These are phyloP conservation scores for Gadus chalcogrammus DNA, from an alignment of 2,113 vertebrate species.

Conservation along the genomic window DNA sequence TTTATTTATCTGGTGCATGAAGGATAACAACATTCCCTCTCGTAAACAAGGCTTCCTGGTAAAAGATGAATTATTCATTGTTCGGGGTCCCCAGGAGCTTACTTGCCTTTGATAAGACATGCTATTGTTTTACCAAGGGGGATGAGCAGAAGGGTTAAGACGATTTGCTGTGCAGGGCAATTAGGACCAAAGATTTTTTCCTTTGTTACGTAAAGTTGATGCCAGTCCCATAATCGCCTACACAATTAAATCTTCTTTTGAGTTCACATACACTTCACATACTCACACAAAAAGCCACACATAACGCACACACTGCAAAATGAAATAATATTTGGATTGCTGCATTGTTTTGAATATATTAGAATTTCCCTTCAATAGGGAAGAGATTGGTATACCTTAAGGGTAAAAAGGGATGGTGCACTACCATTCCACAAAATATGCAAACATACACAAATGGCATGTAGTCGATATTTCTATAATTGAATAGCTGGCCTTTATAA, in stretches of 20 bases:
- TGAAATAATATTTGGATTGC: too few species aligned
- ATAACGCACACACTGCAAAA: neutral
- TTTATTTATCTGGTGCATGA: neutral
- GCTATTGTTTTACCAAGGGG: constrained; percentile 23
- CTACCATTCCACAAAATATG: too few species aligned
- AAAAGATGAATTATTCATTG: constrained; percentile 42
- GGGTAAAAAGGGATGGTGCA: too few species aligned
- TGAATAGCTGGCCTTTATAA: too few species aligned
- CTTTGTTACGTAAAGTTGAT: constrained; percentile 28
- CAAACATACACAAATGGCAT: too few species aligned
- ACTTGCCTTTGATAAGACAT: constrained; percentile 15
- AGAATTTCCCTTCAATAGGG: too few species aligned
- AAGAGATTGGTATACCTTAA: too few species aligned
- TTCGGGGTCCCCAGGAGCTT: constrained; percentile 14
- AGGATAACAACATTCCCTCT: neutral
- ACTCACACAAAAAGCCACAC: neutral
- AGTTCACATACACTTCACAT: neutral
- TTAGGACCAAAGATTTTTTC: constrained; percentile 11
- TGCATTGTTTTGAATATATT: too few species aligned
- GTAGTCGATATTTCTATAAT: too few species aligned
- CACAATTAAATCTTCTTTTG: neutral
- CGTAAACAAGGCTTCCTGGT: constrained; percentile 20
- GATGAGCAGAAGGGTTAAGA: constrained; percentile 16
- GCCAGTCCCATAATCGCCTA: neutral
- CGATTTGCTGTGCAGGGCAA: constrained; percentile 9